Percentiles rank a stretch among this genome's conserved stretches.
phyloP scores from a whole-genome alignment of 2,888 invertebrate genomes.

The Oscheius myriophilus region DNA sequence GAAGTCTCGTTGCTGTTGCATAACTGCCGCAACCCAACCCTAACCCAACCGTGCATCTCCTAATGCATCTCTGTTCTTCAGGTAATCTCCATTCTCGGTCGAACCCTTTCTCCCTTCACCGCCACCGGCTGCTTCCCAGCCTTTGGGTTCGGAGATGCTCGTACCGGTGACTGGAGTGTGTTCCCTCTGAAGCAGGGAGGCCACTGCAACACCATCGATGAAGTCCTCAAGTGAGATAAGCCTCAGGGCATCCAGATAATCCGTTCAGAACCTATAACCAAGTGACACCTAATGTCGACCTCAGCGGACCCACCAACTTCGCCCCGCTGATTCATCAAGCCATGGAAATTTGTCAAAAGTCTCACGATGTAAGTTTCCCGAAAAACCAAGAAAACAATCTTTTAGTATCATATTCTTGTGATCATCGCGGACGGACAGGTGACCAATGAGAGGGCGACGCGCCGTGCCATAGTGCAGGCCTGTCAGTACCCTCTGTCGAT shows the following conservation, averaged over 20 bases:
- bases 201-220: conserved; percentile 70
- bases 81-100: conserved; percentile 73
- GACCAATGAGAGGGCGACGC: conserved; percentile 73
- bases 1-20: no score
- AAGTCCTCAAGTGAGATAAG: conserved; percentile 71
- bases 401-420: conserved; percentile 74
- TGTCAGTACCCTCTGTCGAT: conserved; percentile 74
- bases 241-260: neutral
- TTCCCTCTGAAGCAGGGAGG: conserved; percentile 72
- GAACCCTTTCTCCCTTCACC: conserved; percentile 73
- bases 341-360: conserved; percentile 73
- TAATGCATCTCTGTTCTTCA: no score
- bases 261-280: conserved; percentile 71
- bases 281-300: conserved; percentile 72
- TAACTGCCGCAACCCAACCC: no score
- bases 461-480: conserved; percentile 74
- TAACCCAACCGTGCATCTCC: no score
- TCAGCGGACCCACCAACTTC: conserved; percentile 75
- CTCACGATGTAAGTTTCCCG: conserved; percentile 66
- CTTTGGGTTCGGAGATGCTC: conserved; percentile 74
- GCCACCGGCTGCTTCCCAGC: conserved; percentile 73
- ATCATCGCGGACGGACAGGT: conserved; percentile 75
- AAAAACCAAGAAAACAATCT: conserved; percentile 2
- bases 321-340: conserved; percentile 74
- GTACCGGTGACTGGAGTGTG: conserved; percentile 72